Percentiles rank a stretch among this genome's conserved stretches.
These are phyloP conservation scores for Parapristionchus giblindavisi DNA, from an alignment of 2,888 invertebrate genomes.

Conservation along the genomic window DNA sequence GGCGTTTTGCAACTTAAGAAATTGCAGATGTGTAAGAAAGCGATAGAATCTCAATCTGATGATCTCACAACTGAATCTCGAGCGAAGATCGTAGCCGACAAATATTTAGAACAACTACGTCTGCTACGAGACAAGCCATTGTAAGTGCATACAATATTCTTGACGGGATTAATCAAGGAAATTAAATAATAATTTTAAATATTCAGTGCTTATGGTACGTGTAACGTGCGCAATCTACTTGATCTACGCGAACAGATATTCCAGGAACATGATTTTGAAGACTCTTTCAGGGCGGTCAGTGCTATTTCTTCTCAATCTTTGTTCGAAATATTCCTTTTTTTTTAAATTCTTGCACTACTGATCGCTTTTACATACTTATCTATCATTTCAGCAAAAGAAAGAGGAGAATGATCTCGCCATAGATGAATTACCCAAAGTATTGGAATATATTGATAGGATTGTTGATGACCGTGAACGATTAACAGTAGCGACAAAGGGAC, in stretches of 20 bases:
- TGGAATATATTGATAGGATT: constrained; percentile 80
- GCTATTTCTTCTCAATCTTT: background rate
- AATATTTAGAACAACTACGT: constrained; percentile 83
- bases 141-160: constrained; percentile 42
- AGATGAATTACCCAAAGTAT: constrained; percentile 77
- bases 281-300: constrained; percentile 77
- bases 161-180: background rate
- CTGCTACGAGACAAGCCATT: constrained; percentile 81
- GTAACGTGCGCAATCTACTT: constrained; percentile 87
- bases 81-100: constrained; percentile 83
- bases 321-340: background rate
- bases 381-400: constrained; percentile 83
- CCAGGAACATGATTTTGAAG: constrained; percentile 88
- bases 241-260: constrained; percentile 91
- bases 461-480: constrained; percentile 71
- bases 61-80: constrained; percentile 82
- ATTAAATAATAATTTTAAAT: background rate
- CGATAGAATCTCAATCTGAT: constrained; percentile 81
- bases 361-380: background rate
- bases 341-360: background rate
- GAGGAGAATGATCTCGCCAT: constrained; percentile 86
- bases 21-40: constrained; percentile 75
- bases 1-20: background rate
- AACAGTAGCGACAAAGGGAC: constrained; percentile 24
- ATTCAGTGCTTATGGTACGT: constrained; percentile 79